Conservation (phyloP, 2,113 vertebrate species). For the Globicephala melas region DNA sequence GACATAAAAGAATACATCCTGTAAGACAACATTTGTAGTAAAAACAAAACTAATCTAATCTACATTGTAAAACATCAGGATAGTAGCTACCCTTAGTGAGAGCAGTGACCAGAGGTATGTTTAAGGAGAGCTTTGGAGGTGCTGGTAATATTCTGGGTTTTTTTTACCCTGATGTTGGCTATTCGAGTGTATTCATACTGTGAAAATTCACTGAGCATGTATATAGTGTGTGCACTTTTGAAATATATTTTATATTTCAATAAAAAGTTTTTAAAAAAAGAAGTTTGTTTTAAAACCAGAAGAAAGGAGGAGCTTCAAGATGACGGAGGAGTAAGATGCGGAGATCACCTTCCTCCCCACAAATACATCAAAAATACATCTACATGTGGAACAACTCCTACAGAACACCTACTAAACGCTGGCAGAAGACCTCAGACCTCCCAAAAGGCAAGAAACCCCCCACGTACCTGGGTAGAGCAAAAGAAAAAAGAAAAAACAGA, state of each 20-base stretch:
- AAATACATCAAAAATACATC: too few relatives aligned
- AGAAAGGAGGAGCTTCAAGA: background rate
- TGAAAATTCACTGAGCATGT: background rate
- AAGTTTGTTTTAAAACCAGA: background rate
- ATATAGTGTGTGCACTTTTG: background rate
- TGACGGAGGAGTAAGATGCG: too few relatives aligned
- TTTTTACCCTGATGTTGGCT: background rate
- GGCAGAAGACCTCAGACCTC: too few relatives aligned
- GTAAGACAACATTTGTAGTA: background rate
- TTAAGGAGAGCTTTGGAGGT: background rate
- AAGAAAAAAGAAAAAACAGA: too few relatives aligned
- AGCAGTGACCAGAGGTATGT: background rate
- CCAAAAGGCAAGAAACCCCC: too few relatives aligned
- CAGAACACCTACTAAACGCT: too few relatives aligned
- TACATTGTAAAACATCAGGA: background rate
- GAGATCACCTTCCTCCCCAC: too few relatives aligned
- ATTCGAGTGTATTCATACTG: background rate
- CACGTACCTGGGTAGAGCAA: too few relatives aligned
- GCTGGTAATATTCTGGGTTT: background rate
- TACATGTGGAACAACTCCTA: too few relatives aligned
- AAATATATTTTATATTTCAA: slow-evolving; percentile 18
- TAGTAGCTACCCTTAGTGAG: background rate
- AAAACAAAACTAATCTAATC: background rate
- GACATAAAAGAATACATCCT: background rate
- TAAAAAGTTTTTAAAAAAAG: background rate